phyloP scores from a whole-genome alignment of 2,888 invertebrate species.

The Agrochola circellaris region DNA sequence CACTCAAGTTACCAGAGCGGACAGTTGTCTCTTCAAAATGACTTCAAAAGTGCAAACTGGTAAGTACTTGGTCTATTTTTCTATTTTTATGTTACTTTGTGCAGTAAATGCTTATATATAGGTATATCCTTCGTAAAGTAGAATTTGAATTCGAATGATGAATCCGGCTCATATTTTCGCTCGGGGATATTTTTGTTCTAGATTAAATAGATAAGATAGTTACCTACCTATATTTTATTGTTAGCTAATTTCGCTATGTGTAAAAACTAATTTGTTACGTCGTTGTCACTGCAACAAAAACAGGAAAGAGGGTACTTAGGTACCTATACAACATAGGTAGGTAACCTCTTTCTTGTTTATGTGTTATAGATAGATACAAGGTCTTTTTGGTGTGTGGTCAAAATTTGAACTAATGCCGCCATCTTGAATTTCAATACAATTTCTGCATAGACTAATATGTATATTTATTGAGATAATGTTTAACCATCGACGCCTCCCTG shows the following conservation, averaged over 20 bases:
- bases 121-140: neutral
- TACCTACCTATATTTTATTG: neutral
- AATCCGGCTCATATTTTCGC: neutral
- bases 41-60: conserved; percentile 79
- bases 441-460: no score
- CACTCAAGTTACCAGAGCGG: neutral
- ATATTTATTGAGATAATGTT: no score
- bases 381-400: neutral
- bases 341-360: neutral
- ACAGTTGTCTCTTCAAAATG: conserved; percentile 65
- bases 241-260: neutral
- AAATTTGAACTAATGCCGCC: neutral
- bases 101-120: neutral
- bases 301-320: neutral
- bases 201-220: conserved; percentile 2
- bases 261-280: neutral
- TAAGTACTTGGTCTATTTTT: conserved; percentile 63
- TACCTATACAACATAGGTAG: neutral
- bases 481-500: neutral
- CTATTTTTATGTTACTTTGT: neutral
- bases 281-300: neutral
- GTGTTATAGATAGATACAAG: neutral
- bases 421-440: conserved; percentile 1
- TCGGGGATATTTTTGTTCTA: neutral
- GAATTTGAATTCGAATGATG: neutral